Percentiles rank a stretch among this genome's conserved stretches.
These are phyloP conservation scores for Zosterops borbonicus DNA, from an alignment of 2,113 vertebrate genomes.

Conservation along the genomic window DNA sequence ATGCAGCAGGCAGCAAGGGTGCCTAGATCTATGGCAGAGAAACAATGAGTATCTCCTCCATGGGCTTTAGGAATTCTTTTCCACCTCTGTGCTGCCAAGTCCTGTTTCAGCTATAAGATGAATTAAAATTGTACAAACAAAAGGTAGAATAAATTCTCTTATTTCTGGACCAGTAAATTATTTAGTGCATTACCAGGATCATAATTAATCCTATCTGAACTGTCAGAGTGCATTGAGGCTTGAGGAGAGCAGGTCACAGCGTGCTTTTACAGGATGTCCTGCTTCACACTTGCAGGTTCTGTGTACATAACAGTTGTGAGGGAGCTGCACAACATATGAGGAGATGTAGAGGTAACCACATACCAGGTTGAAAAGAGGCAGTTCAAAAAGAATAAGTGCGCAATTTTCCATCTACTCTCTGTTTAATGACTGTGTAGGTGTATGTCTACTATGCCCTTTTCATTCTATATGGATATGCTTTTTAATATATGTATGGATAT, in stretches of 20 bases:
- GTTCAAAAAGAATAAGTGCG: not conserved
- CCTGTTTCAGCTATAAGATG: not conserved
- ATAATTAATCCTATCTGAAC: not conserved
- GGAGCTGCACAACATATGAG: not conserved
- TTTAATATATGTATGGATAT: slow-evolving; percentile 1
- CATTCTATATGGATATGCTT: not conserved
- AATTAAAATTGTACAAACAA: not conserved
- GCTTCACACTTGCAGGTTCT: not conserved
- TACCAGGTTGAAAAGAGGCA: not conserved
- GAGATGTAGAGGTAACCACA: not conserved
- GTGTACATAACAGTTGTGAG: not conserved
- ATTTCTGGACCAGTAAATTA: not conserved
- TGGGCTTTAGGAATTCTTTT: not conserved
- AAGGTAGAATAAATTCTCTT: not conserved
- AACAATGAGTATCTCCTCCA: rapidly evolving
- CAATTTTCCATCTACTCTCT: not conserved
- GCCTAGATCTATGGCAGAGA: not conserved
- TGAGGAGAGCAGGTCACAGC: not conserved
- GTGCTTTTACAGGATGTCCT: not conserved
- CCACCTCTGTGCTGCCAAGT: not conserved
- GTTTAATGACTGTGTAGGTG: not conserved
- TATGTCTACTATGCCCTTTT: not conserved
- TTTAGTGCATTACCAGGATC: not conserved
- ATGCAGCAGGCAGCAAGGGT: not conserved
- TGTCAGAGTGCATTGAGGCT: not conserved